Evolutionary conservation across 2,797 vertebrate species (phyloP), one percentile per base, ranked within the genome.

Genomic region (Chaunax sp.): DNA sequence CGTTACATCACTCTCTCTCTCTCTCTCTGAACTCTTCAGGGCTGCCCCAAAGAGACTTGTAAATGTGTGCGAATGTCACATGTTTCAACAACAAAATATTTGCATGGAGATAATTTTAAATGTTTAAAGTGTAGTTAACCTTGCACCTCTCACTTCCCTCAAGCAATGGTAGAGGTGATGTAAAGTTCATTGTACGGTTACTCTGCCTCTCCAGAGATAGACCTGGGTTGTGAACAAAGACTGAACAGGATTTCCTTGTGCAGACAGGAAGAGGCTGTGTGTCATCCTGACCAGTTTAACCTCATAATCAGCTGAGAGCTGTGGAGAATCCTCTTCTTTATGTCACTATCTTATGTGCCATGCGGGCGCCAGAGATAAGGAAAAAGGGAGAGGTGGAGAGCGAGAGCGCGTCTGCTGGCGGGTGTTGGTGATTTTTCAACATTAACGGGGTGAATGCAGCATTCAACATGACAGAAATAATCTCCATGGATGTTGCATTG

Each of bases 271-370:
- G 52, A 68, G 33, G 49, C 65, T 64, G 66, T 60, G 63, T 58
- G 80, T 85, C 56, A 69, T 63, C 64, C 70, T 35, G 63, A 75
- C 69, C 67, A 56, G 69, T 75, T 83, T 74, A 78, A 88, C 83
- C 65, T 74, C 46, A 30, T 52, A 74, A 84, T 89, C 81, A 85
- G 64, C 54, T 40, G 60, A 78, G 46, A 49, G 46, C 70, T 46
- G 22, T 37, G 18, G 28, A 60, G 63, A 76, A 75, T 76, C 72
- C 20, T 73, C 41, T 25, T 58, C 37, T 75, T 60, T 57, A 30
- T 64, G 30, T 43, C 47, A 5, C 40, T 52, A 18, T 80, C 54
- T 67, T 28, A 20, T 61, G 60, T n/a, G 56, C 41, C 30, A 45
- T 50, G 30, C 3, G 1, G 51, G 23, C 53, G 25, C n/a, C 6